These are phyloP conservation scores for Eumacrocentrus americanus DNA, from an alignment of 2,888 invertebrate species.

Conservation along the genomic window DNA sequence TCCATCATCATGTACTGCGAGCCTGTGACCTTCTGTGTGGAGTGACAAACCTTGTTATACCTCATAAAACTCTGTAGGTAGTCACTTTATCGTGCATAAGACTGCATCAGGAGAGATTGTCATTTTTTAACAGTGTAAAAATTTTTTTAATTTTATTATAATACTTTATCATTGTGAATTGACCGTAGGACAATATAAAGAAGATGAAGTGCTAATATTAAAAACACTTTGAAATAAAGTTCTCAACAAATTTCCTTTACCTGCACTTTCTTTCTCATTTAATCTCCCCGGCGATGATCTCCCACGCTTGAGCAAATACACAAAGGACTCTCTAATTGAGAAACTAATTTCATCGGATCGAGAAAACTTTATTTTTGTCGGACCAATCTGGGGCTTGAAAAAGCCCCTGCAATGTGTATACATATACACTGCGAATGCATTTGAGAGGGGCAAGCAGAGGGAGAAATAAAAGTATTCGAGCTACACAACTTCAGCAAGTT, in stretches of 20 bases:
- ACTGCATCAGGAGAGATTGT: neutral
- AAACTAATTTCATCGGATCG: constrained; percentile 34
- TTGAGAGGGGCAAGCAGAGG: constrained; percentile 10
- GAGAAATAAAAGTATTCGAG: neutral
- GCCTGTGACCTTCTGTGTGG: too few relatives aligned
- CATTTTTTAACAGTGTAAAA: too few relatives aligned
- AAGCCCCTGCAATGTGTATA: neutral
- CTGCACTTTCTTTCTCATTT: neutral
- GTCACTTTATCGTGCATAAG: constrained; percentile 16
- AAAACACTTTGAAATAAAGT: too few relatives aligned
- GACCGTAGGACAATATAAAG: too few relatives aligned
- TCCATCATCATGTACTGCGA: too few relatives aligned
- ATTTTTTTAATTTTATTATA: neutral
- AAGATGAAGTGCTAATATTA: too few relatives aligned
- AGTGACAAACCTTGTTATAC: too few relatives aligned
- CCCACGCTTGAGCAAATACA: constrained; percentile 1
- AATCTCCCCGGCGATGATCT: neutral
- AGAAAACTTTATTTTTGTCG: constrained; percentile 25
- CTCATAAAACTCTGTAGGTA: too few relatives aligned
- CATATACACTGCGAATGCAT: neutral
- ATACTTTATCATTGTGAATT: too few relatives aligned
- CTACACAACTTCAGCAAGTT: neutral
- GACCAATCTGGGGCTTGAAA: neutral
- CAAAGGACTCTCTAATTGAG: constrained; percentile 25
- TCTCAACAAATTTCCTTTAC: neutral